These are phyloP conservation scores for Megathymus violae DNA, from an alignment of 1,140 invertebrate genomes.

Conservation along the genomic window DNA sequence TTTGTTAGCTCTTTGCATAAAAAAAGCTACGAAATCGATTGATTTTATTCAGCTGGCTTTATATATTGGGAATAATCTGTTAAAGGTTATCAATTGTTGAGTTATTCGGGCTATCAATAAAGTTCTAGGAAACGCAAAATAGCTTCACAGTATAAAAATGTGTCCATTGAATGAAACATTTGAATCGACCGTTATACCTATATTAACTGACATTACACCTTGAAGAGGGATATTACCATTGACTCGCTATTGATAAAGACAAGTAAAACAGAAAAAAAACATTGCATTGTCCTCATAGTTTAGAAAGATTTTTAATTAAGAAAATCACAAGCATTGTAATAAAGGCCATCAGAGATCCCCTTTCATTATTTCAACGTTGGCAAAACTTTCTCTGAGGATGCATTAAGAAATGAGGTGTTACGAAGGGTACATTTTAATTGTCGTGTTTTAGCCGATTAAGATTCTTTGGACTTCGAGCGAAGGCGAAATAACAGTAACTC, in stretches of 20 bases:
- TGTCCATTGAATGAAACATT: too few species aligned
- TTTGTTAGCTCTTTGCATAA: too few species aligned
- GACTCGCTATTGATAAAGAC: neutral
- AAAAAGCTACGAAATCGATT: too few species aligned
- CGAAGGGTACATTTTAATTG: constrained; percentile 42
- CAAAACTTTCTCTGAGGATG: constrained; percentile 45
- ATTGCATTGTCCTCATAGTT: constrained; percentile 48
- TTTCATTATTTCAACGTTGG: constrained; percentile 44
- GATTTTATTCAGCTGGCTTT: too few species aligned
- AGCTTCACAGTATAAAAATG: too few species aligned
- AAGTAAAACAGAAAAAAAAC: neutral
- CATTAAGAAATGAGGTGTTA: constrained; percentile 59
- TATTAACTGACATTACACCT: too few species aligned
- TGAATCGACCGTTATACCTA: too few species aligned
- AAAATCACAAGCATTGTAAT: constrained; percentile 66
- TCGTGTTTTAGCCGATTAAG: constrained; percentile 50
- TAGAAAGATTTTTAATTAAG: constrained; percentile 74
- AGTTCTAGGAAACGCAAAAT: too few species aligned
- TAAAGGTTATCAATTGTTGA: too few species aligned
- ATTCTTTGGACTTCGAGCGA: constrained; percentile 29
- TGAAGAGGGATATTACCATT: neutral
- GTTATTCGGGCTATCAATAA: too few species aligned
- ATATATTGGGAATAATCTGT: too few species aligned
- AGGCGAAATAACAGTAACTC: constrained; percentile 26
- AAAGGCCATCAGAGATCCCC: constrained; percentile 5